A percentile compares a stretch with the other conserved stretches of the same genome.
phyloP scores from a whole-genome alignment of 2,888 invertebrate genomes.

The Tribolium freemani region DNA sequence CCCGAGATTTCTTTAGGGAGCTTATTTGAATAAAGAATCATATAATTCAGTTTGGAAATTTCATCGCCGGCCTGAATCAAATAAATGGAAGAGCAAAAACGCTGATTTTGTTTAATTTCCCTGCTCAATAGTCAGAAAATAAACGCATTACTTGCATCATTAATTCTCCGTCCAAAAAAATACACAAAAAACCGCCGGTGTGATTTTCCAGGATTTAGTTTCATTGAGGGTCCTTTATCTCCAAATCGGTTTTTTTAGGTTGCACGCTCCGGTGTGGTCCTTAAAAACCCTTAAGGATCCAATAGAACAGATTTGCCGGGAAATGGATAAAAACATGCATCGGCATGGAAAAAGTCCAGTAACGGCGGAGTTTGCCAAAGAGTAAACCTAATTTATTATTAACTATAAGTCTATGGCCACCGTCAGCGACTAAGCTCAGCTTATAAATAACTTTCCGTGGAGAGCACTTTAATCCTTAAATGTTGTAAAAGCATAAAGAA shows the following conservation, averaged over 20 bases:
- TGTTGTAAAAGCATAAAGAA: background rate
- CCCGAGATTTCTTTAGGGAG: conserved; percentile 6
- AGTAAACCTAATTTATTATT: background rate
- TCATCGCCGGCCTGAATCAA: no score
- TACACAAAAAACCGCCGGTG: background rate
- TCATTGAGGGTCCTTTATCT: background rate
- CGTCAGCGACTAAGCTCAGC: background rate
- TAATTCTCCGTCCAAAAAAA: background rate
- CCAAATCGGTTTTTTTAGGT: background rate
- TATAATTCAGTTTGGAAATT: background rate
- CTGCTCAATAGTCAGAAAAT: background rate
- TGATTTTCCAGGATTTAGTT: background rate
- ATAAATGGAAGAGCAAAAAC: background rate
- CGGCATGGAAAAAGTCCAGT: background rate
- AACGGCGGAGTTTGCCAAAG: background rate
- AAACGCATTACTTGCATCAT: background rate
- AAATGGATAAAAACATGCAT: background rate
- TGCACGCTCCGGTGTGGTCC: background rate
- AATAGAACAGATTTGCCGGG: background rate
- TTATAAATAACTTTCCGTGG: background rate
- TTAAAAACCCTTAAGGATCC: background rate
- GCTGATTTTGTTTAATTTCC: background rate
- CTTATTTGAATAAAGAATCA: conserved; percentile 4
- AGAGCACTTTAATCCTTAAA: background rate
- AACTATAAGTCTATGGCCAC: background rate